phyloP scores from a whole-genome alignment of 1,140 invertebrate genomes.

The Penaeus vannamei region DNA sequence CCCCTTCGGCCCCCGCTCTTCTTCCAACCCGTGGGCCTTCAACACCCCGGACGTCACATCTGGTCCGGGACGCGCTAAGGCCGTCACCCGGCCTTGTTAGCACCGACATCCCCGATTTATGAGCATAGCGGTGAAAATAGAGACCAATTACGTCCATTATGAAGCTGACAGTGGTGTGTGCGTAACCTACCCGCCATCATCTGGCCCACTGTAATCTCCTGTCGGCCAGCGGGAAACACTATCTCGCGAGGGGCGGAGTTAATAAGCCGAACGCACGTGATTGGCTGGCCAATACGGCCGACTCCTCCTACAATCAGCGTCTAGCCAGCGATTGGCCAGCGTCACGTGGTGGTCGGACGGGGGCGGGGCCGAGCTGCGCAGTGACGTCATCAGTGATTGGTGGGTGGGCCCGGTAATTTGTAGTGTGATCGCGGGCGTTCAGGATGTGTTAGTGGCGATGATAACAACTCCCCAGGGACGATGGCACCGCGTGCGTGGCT shows the following conservation, averaged over 20 bases:
- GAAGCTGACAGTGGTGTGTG: slow-evolving; percentile 53
- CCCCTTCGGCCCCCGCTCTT: background rate
- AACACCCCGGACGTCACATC: slow-evolving; percentile 9
- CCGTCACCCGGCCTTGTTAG: slow-evolving; percentile 57
- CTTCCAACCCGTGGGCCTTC: background rate
- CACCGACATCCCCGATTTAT: slow-evolving; percentile 57
- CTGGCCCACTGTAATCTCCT: slow-evolving; percentile 44
- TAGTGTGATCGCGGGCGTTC: slow-evolving; percentile 52
- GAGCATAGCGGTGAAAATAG: slow-evolving; percentile 58
- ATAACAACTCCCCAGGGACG: slow-evolving; percentile 59
- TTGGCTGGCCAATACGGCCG: slow-evolving; percentile 20
- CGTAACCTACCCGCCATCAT: slow-evolving; percentile 59
- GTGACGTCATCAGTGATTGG: slow-evolving; percentile 57
- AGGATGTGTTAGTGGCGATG: slow-evolving; percentile 60
- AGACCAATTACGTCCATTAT: slow-evolving; percentile 63
- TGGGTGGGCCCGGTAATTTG: slow-evolving; percentile 57
- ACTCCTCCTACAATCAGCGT: slow-evolving; percentile 28
- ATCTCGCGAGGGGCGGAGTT: slow-evolving; percentile 36
- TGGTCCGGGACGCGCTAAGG: slow-evolving; percentile 13
- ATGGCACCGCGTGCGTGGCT: slow-evolving; percentile 43
- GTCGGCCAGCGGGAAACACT: slow-evolving; percentile 37
- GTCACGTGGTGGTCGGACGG: slow-evolving; percentile 16
- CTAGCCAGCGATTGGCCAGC: slow-evolving; percentile 23
- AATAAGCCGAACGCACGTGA: background rate
- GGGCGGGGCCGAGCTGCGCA: slow-evolving; percentile 54